These are phyloP conservation scores for Manis pentadactyla DNA, from an alignment of 2,797 vertebrate genomes.

Conservation along the genomic window DNA sequence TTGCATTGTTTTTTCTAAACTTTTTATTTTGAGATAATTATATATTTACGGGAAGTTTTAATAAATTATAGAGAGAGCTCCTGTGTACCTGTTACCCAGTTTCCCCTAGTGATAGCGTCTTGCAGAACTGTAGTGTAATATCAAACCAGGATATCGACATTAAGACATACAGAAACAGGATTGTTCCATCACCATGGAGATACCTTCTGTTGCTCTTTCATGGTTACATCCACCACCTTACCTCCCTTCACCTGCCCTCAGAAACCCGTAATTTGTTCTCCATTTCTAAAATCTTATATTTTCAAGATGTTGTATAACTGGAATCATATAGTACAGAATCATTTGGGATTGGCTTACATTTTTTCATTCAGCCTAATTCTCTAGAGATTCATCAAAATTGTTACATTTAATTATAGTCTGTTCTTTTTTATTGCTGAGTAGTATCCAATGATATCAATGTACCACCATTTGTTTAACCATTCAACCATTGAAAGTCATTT, in stretches of 20 bases:
- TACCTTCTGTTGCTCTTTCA: not conserved
- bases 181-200: not conserved
- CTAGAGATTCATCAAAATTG: not conserved
- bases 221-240: not conserved
- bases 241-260: not conserved
- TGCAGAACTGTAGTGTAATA: not conserved
- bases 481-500: not conserved
- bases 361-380: not conserved
- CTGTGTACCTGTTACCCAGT: not conserved
- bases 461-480: not conserved
- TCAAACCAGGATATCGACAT: not conserved
- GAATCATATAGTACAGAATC: too few species aligned
- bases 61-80: slow-evolving; percentile 17
- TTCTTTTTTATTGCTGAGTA: not conserved
- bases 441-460: not conserved
- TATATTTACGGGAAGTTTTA: not conserved
- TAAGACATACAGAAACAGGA: not conserved
- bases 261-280: not conserved
- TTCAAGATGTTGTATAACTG: not conserved
- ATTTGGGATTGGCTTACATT: not conserved
- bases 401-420: not conserved
- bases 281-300: not conserved
- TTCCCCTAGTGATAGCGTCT: not conserved
- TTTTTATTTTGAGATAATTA: slow-evolving; percentile 5
- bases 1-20: not conserved